phyloP scores from a whole-genome alignment of 2,113 vertebrate genomes.

The Platysternon megacephalum region DNA sequence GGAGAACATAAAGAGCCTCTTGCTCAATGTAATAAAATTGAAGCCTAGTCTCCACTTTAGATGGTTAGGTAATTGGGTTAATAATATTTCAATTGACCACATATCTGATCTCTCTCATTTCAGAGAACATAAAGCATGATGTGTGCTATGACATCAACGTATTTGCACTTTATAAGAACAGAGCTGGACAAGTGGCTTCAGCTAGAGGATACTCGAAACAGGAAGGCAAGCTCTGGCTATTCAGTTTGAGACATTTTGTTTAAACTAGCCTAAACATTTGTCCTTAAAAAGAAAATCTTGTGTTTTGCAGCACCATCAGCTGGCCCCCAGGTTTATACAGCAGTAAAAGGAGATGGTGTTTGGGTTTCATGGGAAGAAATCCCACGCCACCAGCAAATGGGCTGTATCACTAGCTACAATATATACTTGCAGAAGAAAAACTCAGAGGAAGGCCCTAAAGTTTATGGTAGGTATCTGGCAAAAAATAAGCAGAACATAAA shows the following conservation, averaged over 20 bases:
- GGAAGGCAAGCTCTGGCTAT: constrained; percentile 39
- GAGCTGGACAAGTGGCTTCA: constrained; percentile 43
- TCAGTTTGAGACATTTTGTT: rapidly evolving
- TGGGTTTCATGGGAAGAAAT: constrained; percentile 71
- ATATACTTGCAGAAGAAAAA: constrained; percentile 64
- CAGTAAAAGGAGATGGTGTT: rapidly evolving
- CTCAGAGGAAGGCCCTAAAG: rapidly evolving
- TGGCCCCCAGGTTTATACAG: constrained; percentile 54
- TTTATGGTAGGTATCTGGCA: constrained; percentile 41
- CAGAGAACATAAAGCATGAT: constrained; percentile 70
- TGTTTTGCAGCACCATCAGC: constrained; percentile 67
- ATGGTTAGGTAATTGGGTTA: neutral
- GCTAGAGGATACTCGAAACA: constrained; percentile 20
- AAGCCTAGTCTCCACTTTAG: neutral
- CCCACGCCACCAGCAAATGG: constrained; percentile 63
- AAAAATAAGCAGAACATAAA: neutral
- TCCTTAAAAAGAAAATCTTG: rapidly evolving
- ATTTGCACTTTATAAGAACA: constrained; percentile 38
- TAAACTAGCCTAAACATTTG: rapidly evolving
- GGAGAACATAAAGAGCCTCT: neutral
- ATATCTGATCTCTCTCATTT: rapidly evolving
- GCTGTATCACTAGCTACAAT: constrained; percentile 73
- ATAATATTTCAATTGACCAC: rapidly evolving
- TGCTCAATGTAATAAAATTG: neutral
- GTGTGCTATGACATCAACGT: constrained; percentile 73